These are phyloP conservation scores for Ostrea denselamellosa DNA, from an alignment of 1,140 invertebrate genomes.

Conservation along the genomic window DNA sequence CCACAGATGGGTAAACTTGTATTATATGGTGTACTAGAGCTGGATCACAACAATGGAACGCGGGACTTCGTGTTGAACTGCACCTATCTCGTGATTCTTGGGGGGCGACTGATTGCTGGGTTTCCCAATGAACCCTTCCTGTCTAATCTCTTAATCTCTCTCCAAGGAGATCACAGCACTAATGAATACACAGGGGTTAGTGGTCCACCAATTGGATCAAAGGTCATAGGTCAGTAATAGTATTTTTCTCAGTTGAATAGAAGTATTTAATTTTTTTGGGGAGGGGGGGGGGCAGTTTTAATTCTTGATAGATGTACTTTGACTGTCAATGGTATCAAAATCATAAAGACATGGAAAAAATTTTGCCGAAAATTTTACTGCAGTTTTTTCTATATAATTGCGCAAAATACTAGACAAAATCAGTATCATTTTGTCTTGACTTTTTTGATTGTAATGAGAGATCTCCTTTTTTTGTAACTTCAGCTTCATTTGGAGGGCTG, in stretches of 20 bases:
- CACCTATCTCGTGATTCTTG: slow-evolving; percentile 69
- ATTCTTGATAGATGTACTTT: not conserved
- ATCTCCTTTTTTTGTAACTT: not conserved
- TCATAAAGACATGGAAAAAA: not conserved
- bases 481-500: slow-evolving; percentile 71
- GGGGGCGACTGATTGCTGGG: slow-evolving; percentile 71
- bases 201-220: slow-evolving; percentile 64
- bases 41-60: slow-evolving; percentile 54
- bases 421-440: not conserved
- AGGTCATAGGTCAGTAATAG: slow-evolving; percentile 63
- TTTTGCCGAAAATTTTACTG: not conserved
- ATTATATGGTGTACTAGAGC: slow-evolving; percentile 69
- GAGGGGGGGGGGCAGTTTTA: not conserved
- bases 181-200: slow-evolving; percentile 48
- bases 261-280: not conserved
- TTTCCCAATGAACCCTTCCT: slow-evolving; percentile 65
- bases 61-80: slow-evolving; percentile 60
- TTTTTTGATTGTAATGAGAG: not conserved
- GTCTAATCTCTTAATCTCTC: slow-evolving; percentile 61
- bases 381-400: too few species aligned
- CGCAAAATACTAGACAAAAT: not conserved
- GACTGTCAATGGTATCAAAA: not conserved
- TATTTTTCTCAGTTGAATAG: not conserved
- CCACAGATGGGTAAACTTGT: slow-evolving; percentile 64
- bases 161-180: slow-evolving; percentile 46